Conservation (phyloP, 2,888 invertebrate genomes). For the Endotricha flammealis region DNA sequence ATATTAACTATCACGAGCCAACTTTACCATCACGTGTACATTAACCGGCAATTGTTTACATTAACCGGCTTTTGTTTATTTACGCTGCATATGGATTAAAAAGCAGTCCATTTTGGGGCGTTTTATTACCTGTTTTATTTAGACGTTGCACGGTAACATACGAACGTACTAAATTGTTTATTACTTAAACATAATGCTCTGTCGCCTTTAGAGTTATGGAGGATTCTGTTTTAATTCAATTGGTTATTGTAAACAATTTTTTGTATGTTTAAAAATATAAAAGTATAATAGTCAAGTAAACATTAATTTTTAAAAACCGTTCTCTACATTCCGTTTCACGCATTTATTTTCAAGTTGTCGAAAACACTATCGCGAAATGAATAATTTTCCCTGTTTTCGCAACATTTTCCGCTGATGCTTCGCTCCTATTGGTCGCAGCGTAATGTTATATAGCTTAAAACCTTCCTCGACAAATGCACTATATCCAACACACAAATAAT, state of each 20-base stretch:
- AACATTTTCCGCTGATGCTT: no score
- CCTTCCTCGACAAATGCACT: no score
- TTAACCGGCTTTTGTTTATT: slow-evolving; percentile 65
- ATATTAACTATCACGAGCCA: not conserved
- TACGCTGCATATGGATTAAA: slow-evolving; percentile 74
- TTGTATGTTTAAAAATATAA: not conserved
- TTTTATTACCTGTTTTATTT: slow-evolving; percentile 56
- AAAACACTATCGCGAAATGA: no score
- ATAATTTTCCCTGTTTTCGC: no score
- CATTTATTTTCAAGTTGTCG: no score
- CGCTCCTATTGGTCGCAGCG: no score
- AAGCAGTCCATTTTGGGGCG: slow-evolving; percentile 62
- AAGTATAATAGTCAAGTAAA: no score
- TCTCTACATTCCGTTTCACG: no score
- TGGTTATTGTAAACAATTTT: not conserved
- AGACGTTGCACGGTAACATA: slow-evolving; percentile 28
- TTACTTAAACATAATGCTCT: slow-evolving; percentile 4
- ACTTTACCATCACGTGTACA: slow-evolving; percentile 14
- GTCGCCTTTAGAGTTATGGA: slow-evolving; percentile 2
- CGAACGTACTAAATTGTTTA: slow-evolving; percentile 9
- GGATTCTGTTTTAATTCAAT: slow-evolving; percentile 3
- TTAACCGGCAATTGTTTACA: slow-evolving; percentile 58
- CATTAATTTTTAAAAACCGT: no score
- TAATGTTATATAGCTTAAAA: no score
- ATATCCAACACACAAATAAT: no score